These are phyloP conservation scores for Xestia c-nigrum DNA, from an alignment of 2,888 invertebrate species.

Conservation along the genomic window DNA sequence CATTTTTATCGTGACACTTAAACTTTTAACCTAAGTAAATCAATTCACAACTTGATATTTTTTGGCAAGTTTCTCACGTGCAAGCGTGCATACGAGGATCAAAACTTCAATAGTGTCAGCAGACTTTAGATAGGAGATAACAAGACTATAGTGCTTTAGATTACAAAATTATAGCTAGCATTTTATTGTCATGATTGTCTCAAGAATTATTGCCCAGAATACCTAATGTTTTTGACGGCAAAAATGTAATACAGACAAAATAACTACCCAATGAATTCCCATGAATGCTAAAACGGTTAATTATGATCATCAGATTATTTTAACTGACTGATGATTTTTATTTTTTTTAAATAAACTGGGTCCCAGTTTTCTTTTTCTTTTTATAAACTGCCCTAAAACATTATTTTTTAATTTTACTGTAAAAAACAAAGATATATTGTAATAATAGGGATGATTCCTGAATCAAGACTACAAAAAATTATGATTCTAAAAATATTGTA, in stretches of 20 bases:
- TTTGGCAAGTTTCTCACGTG: slow-evolving; percentile 12
- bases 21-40: neutral
- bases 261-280: neutral
- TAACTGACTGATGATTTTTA: no score
- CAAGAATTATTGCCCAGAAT: slow-evolving; percentile 2
- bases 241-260: neutral
- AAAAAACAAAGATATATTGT: neutral
- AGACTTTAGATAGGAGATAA: slow-evolving; percentile 47
- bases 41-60: neutral
- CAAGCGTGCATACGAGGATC: slow-evolving; percentile 20
- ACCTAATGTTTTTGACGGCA: neutral
- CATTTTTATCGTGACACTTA: neutral
- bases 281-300: no score
- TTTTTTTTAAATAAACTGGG: no score
- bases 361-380: no score
- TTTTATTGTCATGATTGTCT: slow-evolving; percentile 16
- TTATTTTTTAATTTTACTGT: neutral
- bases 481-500: no score
- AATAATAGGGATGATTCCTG: no score
- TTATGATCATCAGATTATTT: no score
- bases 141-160: slow-evolving; percentile 17
- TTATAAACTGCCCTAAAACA: neutral
- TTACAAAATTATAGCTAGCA: slow-evolving; percentile 24
- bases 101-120: slow-evolving; percentile 33
- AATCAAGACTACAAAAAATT: no score